phyloP scores from a whole-genome alignment of 2,113 vertebrate genomes.

The Hydrolagus affinis region DNA sequence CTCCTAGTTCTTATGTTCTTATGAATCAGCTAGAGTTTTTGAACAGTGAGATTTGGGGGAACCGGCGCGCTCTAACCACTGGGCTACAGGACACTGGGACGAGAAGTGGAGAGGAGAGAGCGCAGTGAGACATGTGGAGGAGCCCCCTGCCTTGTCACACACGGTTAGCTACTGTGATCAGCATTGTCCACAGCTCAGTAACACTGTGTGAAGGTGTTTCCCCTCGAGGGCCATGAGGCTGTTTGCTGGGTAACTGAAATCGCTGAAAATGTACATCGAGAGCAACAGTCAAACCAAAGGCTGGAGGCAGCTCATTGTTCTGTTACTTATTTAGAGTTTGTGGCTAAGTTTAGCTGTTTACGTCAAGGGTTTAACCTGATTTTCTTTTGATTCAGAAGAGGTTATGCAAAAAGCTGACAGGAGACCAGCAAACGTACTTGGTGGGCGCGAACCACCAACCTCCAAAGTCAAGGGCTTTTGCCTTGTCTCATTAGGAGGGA shows the following conservation, averaged over 20 bases:
- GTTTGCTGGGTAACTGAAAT: not conserved
- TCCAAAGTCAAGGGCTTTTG: too few species aligned
- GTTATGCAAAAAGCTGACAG: too few species aligned
- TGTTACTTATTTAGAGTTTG: not conserved
- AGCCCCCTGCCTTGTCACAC: not conserved
- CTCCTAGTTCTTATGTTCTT: too few species aligned
- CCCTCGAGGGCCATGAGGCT: too few species aligned
- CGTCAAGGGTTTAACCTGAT: not conserved
- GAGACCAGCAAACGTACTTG: not conserved
- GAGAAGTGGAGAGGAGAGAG: too few species aligned
- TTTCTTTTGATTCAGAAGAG: not conserved
- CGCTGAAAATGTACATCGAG: not conserved
- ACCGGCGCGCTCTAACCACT: too few species aligned
- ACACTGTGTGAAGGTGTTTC: not conserved
- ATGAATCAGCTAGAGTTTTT: too few species aligned
- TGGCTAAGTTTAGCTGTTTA: not conserved
- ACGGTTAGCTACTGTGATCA: not conserved
- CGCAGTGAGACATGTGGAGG: not conserved
- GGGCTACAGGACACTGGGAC: too few species aligned
- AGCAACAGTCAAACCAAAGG: not conserved
- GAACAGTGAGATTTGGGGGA: not conserved
- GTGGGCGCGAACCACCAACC: not conserved
- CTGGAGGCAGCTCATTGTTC: not conserved
- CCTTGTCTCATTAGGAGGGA: too few species aligned
- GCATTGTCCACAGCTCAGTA: slow-evolving; percentile 6